Conservation (phyloP, 2,113 vertebrate genomes). For the Aegotheles bennettii region DNA sequence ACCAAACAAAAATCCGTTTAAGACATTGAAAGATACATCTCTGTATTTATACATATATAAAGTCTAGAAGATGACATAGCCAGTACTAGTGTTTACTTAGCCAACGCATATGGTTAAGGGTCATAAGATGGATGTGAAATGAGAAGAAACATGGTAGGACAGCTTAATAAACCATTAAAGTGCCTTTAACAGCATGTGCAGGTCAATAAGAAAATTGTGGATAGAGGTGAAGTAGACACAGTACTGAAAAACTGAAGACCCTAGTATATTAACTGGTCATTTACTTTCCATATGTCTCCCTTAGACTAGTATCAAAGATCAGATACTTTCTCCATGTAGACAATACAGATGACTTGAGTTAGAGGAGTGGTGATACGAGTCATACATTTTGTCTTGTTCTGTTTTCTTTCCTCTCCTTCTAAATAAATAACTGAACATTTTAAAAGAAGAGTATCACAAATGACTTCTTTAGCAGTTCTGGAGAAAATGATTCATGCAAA, state of each 20-base stretch:
- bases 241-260: background rate
- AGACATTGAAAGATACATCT: background rate
- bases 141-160: background rate
- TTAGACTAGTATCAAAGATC: background rate
- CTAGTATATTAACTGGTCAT: background rate
- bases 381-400: background rate
- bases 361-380: background rate
- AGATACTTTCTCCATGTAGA: background rate
- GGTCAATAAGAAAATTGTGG: background rate
- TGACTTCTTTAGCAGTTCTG: background rate
- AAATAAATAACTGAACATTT: background rate
- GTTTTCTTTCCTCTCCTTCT: background rate
- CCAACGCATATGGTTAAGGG: background rate
- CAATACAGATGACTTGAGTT: background rate
- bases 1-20: background rate
- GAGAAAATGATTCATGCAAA: background rate
- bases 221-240: background rate
- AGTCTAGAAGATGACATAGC: background rate
- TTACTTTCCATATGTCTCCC: background rate
- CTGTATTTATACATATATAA: background rate
- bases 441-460: background rate
- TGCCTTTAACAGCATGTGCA: background rate
- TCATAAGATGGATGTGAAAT: background rate
- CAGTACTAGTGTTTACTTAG: background rate
- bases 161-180: background rate